Evolutionary conservation across 2,797 vertebrate genomes (phyloP), one percentile per base, ranked within the genome.

Genomic region (Saxicola maurus): DNA sequence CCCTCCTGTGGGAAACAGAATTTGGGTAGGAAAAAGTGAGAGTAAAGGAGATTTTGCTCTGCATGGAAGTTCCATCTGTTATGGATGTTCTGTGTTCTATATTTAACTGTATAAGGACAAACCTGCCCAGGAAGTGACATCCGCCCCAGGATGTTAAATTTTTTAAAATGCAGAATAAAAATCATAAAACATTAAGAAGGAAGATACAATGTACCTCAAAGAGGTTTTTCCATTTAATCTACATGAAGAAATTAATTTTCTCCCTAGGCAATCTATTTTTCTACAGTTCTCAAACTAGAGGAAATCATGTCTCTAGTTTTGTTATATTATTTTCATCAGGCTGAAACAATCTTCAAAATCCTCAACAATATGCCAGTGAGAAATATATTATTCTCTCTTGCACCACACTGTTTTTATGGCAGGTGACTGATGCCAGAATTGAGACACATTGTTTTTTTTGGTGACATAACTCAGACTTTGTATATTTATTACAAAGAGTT

Each of bases 91-190:
- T 75, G 20, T 74, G 42, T 24, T 90, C 66, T 48, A 64, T 82
- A 93, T 87, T 82, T 65, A 61, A 67, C 80, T 95, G 85, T 48
- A 43, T 16, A 68, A 83, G 31, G 67, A 56, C 31, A 92, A 83
- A 53, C 37, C 64, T 24, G 91, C 61, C 30, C 0, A 0, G 38
- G 79, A 91, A 80, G 38, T 87, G 53, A 87, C 42, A 92, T 85
- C 61, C 16, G 43, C 13, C 27, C 33, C 1, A 0, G 51, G 59
- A 91, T 15, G 23, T 62, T 33, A 7, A 7, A 3, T 77, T 55
- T 87, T 94, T 91, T 51, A 30, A 89, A 81, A 86, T 57, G 40
- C 37, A 93, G 60, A 55, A 56, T 65, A 30, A 75, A 87, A 86
- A 37, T 53, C 67, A 42, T 5, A 67, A 76, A 84, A 64, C 49